Percentiles rank a stretch among this genome's conserved stretches.
These are phyloP conservation scores for Palythoa grandiflora DNA, from an alignment of 92 coral and sea anemone genomes.

Conservation along the genomic window DNA sequence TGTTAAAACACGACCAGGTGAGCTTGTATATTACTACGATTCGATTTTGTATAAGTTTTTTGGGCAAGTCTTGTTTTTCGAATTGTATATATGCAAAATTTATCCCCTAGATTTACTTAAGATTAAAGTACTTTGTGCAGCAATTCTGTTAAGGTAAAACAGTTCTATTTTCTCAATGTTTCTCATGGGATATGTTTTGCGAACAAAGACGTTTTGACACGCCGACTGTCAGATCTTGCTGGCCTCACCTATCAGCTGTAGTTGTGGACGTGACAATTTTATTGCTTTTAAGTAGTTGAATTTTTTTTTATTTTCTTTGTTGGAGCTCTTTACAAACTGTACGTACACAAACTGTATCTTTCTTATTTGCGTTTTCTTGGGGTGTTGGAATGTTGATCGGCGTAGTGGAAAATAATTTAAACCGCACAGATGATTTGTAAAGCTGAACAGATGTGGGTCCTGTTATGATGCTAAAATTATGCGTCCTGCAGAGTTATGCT, in stretches of 20 bases:
- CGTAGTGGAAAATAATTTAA: neutral
- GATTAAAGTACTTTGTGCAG: neutral
- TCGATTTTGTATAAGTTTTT: neutral
- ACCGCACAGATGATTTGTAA: slow-evolving; percentile 34
- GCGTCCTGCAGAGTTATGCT: slow-evolving; percentile 38
- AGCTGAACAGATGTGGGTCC: slow-evolving; percentile 27
- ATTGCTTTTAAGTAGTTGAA: neutral
- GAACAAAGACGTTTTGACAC: neutral
- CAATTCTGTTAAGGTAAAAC: neutral
- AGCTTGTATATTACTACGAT: slow-evolving; percentile 9
- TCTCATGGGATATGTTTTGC: neutral
- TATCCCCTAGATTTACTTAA: neutral
- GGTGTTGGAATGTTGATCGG: neutral
- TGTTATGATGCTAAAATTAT: neutral
- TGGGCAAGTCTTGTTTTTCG: neutral
- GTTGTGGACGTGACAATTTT: neutral
- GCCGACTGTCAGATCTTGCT: neutral
- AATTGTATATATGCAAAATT: neutral
- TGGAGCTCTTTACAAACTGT: neutral
- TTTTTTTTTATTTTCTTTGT: slow-evolving; percentile 1
- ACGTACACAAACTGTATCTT: neutral
- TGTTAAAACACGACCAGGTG: slow-evolving; percentile 88
- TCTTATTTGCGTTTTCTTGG: neutral
- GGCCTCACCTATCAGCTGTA: neutral
- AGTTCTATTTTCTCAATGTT: neutral